phyloP scores from a whole-genome alignment of 30 jellyfish, hydroid and myxozoan species.

The Aurelia aurita complex sp. Pacific region DNA sequence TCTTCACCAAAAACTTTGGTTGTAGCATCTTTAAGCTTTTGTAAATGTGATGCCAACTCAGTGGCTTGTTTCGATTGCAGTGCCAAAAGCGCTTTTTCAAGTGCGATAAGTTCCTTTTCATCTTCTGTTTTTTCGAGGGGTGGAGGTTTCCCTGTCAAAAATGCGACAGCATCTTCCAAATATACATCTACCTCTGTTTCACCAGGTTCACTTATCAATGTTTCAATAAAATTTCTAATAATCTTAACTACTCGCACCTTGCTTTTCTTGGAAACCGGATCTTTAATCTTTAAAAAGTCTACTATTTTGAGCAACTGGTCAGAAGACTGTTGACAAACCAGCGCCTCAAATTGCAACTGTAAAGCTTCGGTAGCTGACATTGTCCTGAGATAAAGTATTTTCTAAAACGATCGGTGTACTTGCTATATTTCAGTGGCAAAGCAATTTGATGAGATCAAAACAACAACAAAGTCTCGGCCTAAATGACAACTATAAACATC shows the following conservation, averaged over 20 bases:
- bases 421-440: no score
- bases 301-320: not conserved
- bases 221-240: not conserved
- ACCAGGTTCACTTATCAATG: not conserved
- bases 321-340: not conserved
- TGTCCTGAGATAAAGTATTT: not conserved
- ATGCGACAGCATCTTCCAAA: not conserved
- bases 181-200: not conserved
- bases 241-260: not conserved
- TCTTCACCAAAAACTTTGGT: not conserved
- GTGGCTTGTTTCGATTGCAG: not conserved
- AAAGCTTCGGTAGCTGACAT: not conserved
- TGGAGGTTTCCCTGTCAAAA: not conserved
- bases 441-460: no score
- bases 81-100: not conserved
- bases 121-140: conserved; percentile 6
- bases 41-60: not conserved
- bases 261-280: not conserved
- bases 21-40: conserved; percentile 2
- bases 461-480: no score
- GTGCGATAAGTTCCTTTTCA: not conserved
- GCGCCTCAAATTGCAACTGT: not conserved
- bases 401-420: no score
- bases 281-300: not conserved
- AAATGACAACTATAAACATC: no score